Percentiles rank a stretch among this genome's conserved stretches.
These are phyloP conservation scores for Cyanoderma ruficeps DNA, from an alignment of 2,113 vertebrate species.

Conservation along the genomic window DNA sequence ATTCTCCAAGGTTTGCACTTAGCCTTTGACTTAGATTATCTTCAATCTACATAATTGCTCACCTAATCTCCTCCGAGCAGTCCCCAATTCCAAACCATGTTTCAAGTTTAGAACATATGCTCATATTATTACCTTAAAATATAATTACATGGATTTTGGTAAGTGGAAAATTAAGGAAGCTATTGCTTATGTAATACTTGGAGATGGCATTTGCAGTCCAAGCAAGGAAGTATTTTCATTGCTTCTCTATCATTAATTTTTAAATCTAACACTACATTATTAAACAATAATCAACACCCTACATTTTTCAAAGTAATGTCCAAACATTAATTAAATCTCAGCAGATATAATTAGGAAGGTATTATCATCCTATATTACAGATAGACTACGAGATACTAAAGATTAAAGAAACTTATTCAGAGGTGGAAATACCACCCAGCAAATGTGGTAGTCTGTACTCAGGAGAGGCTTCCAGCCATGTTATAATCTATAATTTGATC, in stretches of 20 bases:
- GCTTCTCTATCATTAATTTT: constrained; percentile 19
- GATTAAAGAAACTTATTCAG: background rate
- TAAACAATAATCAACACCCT: constrained; percentile 13
- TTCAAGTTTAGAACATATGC: background rate
- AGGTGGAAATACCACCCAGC: background rate
- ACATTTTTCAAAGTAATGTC: background rate
- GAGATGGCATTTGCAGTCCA: constrained; percentile 32
- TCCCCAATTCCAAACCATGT: background rate
- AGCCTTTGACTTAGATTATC: constrained; percentile 19
- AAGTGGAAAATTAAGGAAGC: constrained; percentile 35
- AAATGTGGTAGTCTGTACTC: background rate
- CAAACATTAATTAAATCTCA: background rate
- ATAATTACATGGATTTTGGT: constrained; percentile 20
- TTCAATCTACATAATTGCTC: background rate
- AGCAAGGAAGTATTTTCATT: constrained; percentile 23
- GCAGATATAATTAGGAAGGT: background rate
- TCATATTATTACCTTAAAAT: constrained; percentile 17
- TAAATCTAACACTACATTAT: constrained; percentile 39
- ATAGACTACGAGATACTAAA: background rate
- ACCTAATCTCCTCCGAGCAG: background rate
- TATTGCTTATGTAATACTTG: background rate
- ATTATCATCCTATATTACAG: background rate
- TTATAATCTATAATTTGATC: constrained; percentile 56
- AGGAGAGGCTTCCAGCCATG: constrained; percentile 31
- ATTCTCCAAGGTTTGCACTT: background rate